Conservation (phyloP, 92 coral and sea anemone genomes). For the Phymanthus crucifer region DNA sequence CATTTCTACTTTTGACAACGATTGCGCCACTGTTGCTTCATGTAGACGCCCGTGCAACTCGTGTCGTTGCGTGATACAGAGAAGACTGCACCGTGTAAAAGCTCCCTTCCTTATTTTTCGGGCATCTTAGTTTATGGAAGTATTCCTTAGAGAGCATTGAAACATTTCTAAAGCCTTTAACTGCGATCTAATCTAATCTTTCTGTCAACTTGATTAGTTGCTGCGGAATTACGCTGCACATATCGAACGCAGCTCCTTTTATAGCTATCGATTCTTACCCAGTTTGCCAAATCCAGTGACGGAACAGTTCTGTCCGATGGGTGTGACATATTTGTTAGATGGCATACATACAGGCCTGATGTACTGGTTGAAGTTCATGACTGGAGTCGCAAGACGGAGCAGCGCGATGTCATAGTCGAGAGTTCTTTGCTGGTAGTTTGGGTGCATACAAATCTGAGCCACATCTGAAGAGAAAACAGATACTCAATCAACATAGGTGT, state of each 20-base stretch:
- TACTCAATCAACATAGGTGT: neutral
- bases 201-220: no score
- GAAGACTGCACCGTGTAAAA: no score
- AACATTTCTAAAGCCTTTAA: no score
- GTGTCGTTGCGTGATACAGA: no score
- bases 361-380: constrained; percentile 50
- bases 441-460: constrained; percentile 72
- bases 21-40: no score
- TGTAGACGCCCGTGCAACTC: no score
- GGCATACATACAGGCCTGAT: constrained; percentile 78
- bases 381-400: constrained; percentile 56
- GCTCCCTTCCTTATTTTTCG: no score
- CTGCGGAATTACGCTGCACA: no score
- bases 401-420: constrained; percentile 68
- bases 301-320: constrained; percentile 31
- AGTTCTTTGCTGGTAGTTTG: constrained; percentile 51
- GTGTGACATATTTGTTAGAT: constrained; percentile 18
- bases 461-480: constrained; percentile 49
- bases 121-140: no score
- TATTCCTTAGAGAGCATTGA: no score
- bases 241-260: neutral
- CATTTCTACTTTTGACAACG: no score
- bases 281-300: constrained; percentile 62
- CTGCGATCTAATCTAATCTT: no score
- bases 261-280: neutral